A percentile compares a stretch with the other conserved stretches of the same genome.
These are phyloP conservation scores for Sebastes cheni DNA, from an alignment of 2,797 vertebrate species.

Conservation along the genomic window DNA sequence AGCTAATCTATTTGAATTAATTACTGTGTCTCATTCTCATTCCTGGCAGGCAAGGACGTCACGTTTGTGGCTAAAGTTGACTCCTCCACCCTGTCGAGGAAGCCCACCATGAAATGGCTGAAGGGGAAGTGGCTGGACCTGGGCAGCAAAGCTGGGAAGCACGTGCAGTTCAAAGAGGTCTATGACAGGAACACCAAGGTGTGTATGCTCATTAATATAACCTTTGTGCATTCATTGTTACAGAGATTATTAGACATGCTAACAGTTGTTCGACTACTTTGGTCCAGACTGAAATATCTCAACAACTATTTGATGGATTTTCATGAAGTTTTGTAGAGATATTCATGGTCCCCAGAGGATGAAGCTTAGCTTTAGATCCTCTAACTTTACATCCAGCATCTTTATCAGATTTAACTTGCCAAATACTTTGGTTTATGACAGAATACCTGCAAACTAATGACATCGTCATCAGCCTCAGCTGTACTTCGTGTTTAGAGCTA, in stretches of 20 bases:
- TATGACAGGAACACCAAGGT: conserved; percentile 90
- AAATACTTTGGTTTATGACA: background rate
- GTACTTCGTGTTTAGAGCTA: no score
- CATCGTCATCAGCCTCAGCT: no score
- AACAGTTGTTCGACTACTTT: background rate
- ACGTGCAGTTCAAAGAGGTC: conserved; percentile 87
- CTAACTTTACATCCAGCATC: background rate
- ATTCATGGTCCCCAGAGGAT: background rate
- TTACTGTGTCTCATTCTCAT: background rate
- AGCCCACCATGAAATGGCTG: conserved; percentile 89
- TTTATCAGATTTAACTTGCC: background rate
- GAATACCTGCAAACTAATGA: background rate
- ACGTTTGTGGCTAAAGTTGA: conserved; percentile 84
- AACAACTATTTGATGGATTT: background rate
- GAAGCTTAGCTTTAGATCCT: background rate
- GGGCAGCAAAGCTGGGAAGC: conserved; percentile 88
- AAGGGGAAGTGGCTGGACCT: conserved; percentile 96
- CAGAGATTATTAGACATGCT: background rate
- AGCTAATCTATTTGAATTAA: conserved; percentile 13
- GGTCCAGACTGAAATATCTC: background rate
- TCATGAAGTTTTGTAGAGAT: background rate
- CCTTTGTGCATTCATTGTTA: background rate
- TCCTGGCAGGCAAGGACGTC: conserved; percentile 77
- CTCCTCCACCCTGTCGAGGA: conserved; percentile 76
- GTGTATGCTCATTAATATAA: background rate